Conservation (phyloP, 2,797 vertebrate species). For the Pempheris klunzingeri region DNA sequence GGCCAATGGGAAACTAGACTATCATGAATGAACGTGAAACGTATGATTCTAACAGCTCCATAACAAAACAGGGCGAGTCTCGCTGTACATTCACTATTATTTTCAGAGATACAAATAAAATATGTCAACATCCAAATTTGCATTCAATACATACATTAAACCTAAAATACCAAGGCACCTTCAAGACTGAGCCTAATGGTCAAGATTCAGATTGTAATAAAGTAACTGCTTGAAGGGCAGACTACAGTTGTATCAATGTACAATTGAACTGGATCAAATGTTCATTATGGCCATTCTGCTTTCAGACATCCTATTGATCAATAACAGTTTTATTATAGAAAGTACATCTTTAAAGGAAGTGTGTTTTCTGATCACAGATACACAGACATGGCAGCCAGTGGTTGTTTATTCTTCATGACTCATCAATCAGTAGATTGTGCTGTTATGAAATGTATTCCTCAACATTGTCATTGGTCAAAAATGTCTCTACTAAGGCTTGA, state of each 20-base stretch:
- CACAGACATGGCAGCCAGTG: background rate
- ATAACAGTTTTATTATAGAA: constrained; percentile 14
- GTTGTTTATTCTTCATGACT: background rate
- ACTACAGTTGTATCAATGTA: constrained; percentile 8
- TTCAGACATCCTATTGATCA: constrained; percentile 28
- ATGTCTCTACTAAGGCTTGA: background rate
- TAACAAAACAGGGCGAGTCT: background rate
- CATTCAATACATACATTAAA: background rate
- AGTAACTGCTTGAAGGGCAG: background rate
- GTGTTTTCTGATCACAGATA: constrained; percentile 6
- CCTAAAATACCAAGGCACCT: background rate
- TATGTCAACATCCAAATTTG: background rate
- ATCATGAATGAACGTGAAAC: background rate
- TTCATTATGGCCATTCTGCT: constrained; percentile 21
- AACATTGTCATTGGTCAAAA: background rate
- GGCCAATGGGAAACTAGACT: background rate
- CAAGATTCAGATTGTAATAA: background rate
- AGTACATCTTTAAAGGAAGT: background rate
- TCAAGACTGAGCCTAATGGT: background rate
- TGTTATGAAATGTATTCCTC: background rate
- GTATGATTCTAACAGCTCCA: background rate
- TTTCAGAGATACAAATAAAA: background rate
- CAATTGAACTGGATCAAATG: constrained; percentile 12
- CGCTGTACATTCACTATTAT: background rate
- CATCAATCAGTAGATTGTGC: background rate